Conservation (phyloP, 1,140 invertebrate species). For the Leptinotarsa undecemlineata region DNA sequence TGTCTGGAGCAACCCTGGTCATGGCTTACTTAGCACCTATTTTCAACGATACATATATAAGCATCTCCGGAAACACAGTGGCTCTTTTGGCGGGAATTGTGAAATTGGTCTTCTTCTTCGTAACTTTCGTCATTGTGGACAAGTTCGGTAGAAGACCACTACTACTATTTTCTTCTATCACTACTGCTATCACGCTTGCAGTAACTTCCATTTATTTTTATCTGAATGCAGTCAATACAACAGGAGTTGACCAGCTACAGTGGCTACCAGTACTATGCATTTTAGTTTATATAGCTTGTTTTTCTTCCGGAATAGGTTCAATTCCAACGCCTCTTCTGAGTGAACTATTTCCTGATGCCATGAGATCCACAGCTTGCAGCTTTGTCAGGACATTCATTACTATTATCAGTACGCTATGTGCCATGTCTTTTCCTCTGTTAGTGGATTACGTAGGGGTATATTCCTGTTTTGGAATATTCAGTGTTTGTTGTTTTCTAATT, state of each 20-base stretch:
- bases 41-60: background rate
- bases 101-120: background rate
- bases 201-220: background rate
- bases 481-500: background rate
- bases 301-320: background rate
- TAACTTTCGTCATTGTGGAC: background rate
- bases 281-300: slow-evolving; percentile 11
- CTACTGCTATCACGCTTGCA: background rate
- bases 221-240: too few relatives aligned
- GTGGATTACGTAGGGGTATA: slow-evolving; percentile 1
- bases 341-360: slow-evolving; percentile 2
- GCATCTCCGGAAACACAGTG: background rate
- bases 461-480: background rate
- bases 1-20: background rate
- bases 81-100: slow-evolving; percentile 4
- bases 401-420: background rate
- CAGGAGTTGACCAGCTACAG: background rate
- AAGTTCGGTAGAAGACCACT: slow-evolving; percentile 9
- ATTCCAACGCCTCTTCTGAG: background rate
- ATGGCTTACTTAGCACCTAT: slow-evolving; percentile 7
- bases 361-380: background rate
- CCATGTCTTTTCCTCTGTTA: background rate
- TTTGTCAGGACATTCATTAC: background rate
- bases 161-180: slow-evolving; percentile 1
- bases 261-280: slow-evolving; percentile 5